Evolutionary conservation across 64 coral and sea anemone genomes (phyloP), one percentile per base, ranked within the genome.

Genomic region (Stylophora pistillata): DNA sequence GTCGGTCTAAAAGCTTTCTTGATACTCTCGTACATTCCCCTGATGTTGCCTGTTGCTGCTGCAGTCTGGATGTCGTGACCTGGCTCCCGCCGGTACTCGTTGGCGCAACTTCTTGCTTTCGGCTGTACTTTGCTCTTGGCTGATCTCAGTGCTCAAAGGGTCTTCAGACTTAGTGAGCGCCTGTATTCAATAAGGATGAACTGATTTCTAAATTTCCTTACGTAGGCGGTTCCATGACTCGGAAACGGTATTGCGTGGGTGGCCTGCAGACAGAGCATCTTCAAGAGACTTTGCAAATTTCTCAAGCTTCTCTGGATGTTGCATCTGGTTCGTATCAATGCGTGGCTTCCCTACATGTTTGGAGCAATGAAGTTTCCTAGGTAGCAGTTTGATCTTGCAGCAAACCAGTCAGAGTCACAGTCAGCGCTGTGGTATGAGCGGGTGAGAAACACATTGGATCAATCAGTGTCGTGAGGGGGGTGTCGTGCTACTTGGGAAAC

Each of bases 21-120:
- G 58, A 92, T 92, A 62, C 90, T 83, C 16, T 92, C 83, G 34
- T 87, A 92, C 90, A 87, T 91, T 64, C 74, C 64, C 62, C 59
- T 90, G n/a, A 81, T 71, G 31, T 90, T 80, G 16, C 88, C 70
- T 63, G 89, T 91, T 12, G 53, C 52, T 5, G 76, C 53, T 55
- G 88, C 77, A 58, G 65, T 79, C 64, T 81, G 76, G 60, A 78
- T 89, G 70, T 71, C 70, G 32, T 71, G 17, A 23, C 88, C 78
- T 9, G 54, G 74, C 74, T 88, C 16, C 52, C 47, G 74, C 56
- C 60, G 78, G 15, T 78, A 78, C 33, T 59, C 74, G 74, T 53
- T 74, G 65, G 76, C 66, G 30, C 53, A 63, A 54, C 31, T 54
- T 18, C 74, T 78, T 18, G 86, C 86, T 27, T 58, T 64, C 57